Evolutionary conservation across 2,888 invertebrate species (phyloP).

Genomic region (Masnerella sp.): DNA sequence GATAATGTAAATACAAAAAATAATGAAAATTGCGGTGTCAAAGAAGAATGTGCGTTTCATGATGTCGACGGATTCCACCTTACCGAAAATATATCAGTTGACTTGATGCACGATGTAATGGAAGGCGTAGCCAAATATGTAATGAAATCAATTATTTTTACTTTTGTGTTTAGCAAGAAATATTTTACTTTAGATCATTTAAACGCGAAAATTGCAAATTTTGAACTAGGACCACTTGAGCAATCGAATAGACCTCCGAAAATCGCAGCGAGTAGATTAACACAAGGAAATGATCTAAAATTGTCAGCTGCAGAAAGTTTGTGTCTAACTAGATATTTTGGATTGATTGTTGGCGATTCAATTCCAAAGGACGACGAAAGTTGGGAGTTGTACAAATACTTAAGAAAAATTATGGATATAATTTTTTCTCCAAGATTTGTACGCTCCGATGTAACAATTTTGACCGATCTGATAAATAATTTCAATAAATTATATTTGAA

Average conservation of each 20-base stretch:
- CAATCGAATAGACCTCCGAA: slow-evolving; percentile 6
- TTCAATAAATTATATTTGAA: slow-evolving; percentile 6
- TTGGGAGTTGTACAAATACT: slow-evolving; percentile 4
- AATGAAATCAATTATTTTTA: slow-evolving; percentile 4
- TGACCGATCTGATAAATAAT: background rate
- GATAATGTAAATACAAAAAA: background rate
- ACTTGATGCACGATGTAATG: slow-evolving; percentile 15
- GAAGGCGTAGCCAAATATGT: slow-evolving; percentile 19
- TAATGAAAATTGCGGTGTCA: slow-evolving; percentile 9
- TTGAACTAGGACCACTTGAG: slow-evolving; percentile 6
- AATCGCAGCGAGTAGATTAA: background rate
- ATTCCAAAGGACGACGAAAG: background rate
- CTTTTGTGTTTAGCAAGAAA: slow-evolving; percentile 6
- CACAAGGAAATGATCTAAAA: slow-evolving; percentile 1
- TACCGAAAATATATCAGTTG: slow-evolving; percentile 10
- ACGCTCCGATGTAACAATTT: slow-evolving; percentile 1
- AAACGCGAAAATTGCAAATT: slow-evolving; percentile 5
- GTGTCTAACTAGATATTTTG: background rate
- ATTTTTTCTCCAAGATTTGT: slow-evolving; percentile 4
- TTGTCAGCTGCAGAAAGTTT: slow-evolving; percentile 1
- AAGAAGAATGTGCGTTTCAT: slow-evolving; percentile 15
- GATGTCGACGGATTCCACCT: slow-evolving; percentile 3
- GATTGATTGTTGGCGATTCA: background rate
- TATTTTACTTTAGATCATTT: slow-evolving; percentile 4
- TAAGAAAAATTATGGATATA: slow-evolving; percentile 4